Base-by-base conservation (phyloP, 2,888 invertebrate species). In the Lycophotia porphyrea region DNA sequence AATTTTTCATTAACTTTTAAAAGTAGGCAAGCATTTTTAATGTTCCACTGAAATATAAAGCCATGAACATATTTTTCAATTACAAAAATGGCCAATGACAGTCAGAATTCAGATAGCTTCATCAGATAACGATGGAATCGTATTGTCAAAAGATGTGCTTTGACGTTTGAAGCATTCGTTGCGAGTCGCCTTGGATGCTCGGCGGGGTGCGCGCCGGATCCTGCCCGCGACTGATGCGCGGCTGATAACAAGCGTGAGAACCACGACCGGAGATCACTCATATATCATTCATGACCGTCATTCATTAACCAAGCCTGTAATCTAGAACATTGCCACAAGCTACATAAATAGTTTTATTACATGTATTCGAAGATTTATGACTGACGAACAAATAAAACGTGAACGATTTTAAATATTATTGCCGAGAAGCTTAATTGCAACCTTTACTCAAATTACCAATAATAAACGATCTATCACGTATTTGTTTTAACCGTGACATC, bases 161-260 rank as follows among this genome's bases (percentile, higher is more conserved):
- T 47, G 69, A 74, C 52, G 55, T 71, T 44, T 60, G 39, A 74
- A 74, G 68, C 52, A 58, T 67, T 78, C 52, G 72, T 68, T 67
- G 66, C 39, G 52, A 76, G 60, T 86, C 47, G 78, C 84, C 85
- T 87, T 86, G 83, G 74, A 44, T 58, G 72, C 42, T 42, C 64
- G 18, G 74, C 72, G 64, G 74, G 77, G 79, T 76, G 79, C 76
- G 24, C 71, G 75, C 70, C 66, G 76, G 75, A 80, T 81, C 78
- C 75, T 66, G 79, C 42, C 73, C 55, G 63, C 78, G 82, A 85
- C 75, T 63, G 83, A 88, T 84, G 84, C 77, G 72, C 77, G 58
- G 47, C 64, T 70, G 83, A 88, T 81, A 88, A 77, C 75, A 79
- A 80, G 74, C 88, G 87, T 88, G 87, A 72, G 88, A 87, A 85